Percentiles rank a stretch among this genome's conserved stretches.
Evolutionary conservation across 2,888 invertebrate species (phyloP).

Genomic region (Agrenia bidenticulata): DNA sequence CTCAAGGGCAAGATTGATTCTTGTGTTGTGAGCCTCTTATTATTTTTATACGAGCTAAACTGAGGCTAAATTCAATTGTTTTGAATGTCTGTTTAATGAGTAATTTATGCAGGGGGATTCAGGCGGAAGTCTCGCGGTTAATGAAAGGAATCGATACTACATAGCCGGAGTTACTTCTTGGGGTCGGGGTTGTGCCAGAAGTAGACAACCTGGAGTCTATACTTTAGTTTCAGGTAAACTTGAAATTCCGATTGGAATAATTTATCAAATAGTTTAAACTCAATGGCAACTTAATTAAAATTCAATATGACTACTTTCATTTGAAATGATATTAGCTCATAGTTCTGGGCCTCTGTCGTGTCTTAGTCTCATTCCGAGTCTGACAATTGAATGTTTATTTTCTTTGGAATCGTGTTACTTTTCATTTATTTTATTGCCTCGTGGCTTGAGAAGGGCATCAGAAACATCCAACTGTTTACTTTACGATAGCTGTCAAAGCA

Average conservation of each 20-base stretch:
- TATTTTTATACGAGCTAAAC: conserved; percentile 16
- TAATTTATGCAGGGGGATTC: conserved; percentile 56
- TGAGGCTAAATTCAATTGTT: conserved; percentile 1
- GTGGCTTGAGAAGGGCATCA: background rate
- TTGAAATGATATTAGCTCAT: no score
- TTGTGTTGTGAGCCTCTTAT: no score
- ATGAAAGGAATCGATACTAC: conserved; percentile 54
- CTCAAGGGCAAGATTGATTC: conserved; percentile 44
- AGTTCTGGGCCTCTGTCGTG: background rate
- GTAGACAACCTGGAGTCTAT: conserved; percentile 49
- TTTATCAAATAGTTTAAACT: no score
- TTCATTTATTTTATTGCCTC: background rate
- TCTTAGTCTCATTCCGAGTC: background rate
- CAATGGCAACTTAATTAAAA: no score
- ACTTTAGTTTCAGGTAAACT: conserved; percentile 39
- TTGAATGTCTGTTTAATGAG: background rate
- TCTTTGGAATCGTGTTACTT: background rate
- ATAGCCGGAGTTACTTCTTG: conserved; percentile 58
- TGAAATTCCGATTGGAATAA: background rate
- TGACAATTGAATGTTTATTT: background rate
- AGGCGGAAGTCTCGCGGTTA: conserved; percentile 57
- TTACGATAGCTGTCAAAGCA: conserved; percentile 4
- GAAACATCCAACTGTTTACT: background rate
- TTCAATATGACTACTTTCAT: no score
- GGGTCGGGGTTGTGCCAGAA: conserved; percentile 54